Base-by-base conservation (phyloP, 2,888 invertebrate genomes). In the Gymnocheta viridis region DNA sequence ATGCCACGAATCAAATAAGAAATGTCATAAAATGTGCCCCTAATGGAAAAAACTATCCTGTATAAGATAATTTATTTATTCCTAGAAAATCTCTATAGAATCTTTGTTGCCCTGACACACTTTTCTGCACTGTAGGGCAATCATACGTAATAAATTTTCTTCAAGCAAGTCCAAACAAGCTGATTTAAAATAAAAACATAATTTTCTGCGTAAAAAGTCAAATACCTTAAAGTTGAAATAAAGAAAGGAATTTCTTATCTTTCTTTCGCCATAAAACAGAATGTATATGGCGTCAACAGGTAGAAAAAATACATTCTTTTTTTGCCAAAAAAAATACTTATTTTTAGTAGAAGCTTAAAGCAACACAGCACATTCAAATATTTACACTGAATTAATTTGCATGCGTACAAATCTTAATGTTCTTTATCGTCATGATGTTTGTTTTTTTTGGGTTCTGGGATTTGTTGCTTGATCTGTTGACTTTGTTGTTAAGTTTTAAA, bases 361-460 rank as follows among this genome's bases (percentile, higher is more conserved):
- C 24, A 51, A 78, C 54, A 73, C 27, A 64, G 44, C 27, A 67
- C 27, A 67, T 44, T 47, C 69, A 81, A 81, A 84, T 84, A 84
- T 84, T 84, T 84, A 78, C 77, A 62, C 44, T 73, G 73, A 81
- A 81, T 81, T 84, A 84, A 84, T 81, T 84, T 84, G 84, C 84
- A 84, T 84, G 84, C 77, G 72, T 81, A 67, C 79, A 72, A 64
- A 79, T 79, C 62, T 79, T 19, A 70, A 62, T 54, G 58, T 77
- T 70, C 62, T 62, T 70, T 70, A 54, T 47, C 47, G 19, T 49
- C 35, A 44, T 38, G 24, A 64, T 27, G 70, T 64, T n/a, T 44
- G 49, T 56, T 41, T 47, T 38, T 35, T 35, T 44, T 69, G 14
- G 9, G 51, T 58, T 47, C 24, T 56, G 62, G 41, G 41, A 60